Base-by-base conservation (phyloP, 2,797 vertebrate species). In the Acipenser oxyrinchus region DNA sequence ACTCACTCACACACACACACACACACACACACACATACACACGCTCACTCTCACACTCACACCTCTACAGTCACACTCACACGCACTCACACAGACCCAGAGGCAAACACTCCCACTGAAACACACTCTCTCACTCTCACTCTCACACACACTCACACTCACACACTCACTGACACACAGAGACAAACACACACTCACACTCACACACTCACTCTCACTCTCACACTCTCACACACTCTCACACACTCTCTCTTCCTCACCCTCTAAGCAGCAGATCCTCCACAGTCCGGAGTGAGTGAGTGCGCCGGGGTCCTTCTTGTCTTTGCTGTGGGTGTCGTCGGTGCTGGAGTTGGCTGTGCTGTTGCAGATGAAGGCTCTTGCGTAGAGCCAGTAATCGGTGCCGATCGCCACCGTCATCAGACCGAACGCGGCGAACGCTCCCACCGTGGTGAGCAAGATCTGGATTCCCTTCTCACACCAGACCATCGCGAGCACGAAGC, bases 391-490 rank as follows among this genome's bases (percentile, higher is more conserved):
- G 84, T 96, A 96, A 84, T 96, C 94, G 51, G 94, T 96, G 86
- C 93, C 93, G 77, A 96, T 95, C 70, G 94, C 93, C 75, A 96
- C 94, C 77, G 94, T 95, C 94, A 96, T 96, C 86, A 96, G 91
- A 84, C 93, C 93, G 70, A 96, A 96, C 85, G 94, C 90, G 12
- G 93, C 94, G 64, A 96, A 96, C 66, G 94, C 94, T 81, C 94
- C 94, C 80, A 95, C 92, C 70, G 91, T 94, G 81, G 94, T 95
- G 88, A 95, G 87, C 66, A 95, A 88, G 83, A 93, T 92, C 86
- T 95, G 94, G 77, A 94, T 93, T 67, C 94, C 94, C 89, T 95
- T 94, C 88, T 95, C 94, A 87, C 94, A 95, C 92, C 94, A 95
- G 76, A 94, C 89, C 86, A 94, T 94, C 86, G 86, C 86, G 75